Evolutionary conservation across 2,888 invertebrate species (phyloP).

Genomic region (Drosophila villosipedis): DNA sequence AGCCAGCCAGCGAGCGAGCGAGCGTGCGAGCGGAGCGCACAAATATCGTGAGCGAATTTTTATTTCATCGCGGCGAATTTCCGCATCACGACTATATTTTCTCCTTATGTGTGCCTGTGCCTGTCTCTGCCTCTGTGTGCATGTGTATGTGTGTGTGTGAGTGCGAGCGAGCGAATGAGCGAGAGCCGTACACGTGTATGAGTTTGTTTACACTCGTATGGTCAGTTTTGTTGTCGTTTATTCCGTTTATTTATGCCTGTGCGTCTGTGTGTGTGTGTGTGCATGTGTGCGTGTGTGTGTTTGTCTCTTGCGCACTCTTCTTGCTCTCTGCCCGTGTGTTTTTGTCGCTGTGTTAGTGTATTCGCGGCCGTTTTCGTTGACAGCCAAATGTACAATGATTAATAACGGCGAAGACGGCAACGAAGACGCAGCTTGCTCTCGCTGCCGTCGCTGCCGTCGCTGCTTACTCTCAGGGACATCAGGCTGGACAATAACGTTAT

Average conservation of each 20-base stretch:
- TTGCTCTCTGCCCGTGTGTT: slow-evolving; percentile 41
- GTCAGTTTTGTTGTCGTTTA: slow-evolving; percentile 74
- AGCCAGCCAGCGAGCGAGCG: slow-evolving; percentile 42
- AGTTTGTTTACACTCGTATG: slow-evolving; percentile 70
- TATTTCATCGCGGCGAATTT: slow-evolving; percentile 82
- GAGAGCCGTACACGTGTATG: slow-evolving; percentile 50
- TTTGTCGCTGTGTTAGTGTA: slow-evolving; percentile 61
- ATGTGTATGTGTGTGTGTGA: slow-evolving; percentile 21
- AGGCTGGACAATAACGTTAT: slow-evolving; percentile 50
- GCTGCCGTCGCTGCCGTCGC: slow-evolving; percentile 55
- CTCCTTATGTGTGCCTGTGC: slow-evolving; percentile 43
- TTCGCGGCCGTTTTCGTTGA: slow-evolving; percentile 84
- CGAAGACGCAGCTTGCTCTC: slow-evolving; percentile 72
- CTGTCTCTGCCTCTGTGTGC: slow-evolving; percentile 2
- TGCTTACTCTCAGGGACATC: slow-evolving; percentile 50
- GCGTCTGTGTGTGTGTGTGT: slow-evolving; percentile 2
- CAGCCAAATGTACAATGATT: slow-evolving; percentile 85
- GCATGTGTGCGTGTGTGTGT: slow-evolving; percentile 25
- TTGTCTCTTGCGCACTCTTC: slow-evolving; percentile 42
- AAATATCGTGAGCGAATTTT: slow-evolving; percentile 81
- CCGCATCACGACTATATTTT: slow-evolving; percentile 65
- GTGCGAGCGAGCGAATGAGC: slow-evolving; percentile 44
- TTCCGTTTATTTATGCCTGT: slow-evolving; percentile 55
- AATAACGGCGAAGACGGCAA: slow-evolving; percentile 82
- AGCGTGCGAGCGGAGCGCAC: slow-evolving; percentile 56